Base-by-base conservation (phyloP, 2,888 invertebrate species). In the Drosophila helvetica region DNA sequence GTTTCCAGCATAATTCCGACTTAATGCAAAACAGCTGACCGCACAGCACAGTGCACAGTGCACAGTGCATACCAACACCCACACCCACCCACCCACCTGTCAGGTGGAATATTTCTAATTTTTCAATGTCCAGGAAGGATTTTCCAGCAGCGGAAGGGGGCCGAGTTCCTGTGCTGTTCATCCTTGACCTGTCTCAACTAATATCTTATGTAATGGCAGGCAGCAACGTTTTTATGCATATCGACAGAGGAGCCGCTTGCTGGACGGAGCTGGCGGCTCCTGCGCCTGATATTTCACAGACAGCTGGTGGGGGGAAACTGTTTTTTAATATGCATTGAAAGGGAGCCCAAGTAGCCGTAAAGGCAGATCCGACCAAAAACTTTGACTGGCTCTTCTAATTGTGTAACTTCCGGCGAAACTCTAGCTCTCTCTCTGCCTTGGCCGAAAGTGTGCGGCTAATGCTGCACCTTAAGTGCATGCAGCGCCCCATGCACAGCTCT, bases 361-460 rank as follows among this genome's bases (percentile, higher is more conserved):
- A 70, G 51, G 47, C 52, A 59, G 30, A 68, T 12, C 25, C 52
- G 58, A 70, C 68, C 65, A 64, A 72, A 84, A 84, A 83, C 63
- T 84, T 88, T 86, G 76, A 88, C 89, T 86, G 72, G 75, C 79
- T 79, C 77, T 80, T 85, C 85, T 85, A 85, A 85, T 85, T 85
- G 85, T 89, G 81, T 79, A 88, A 85, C 89, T 85, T 85, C 87
- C 85, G 87, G 64, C 38, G 38, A 38, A 38, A 38, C 33, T 38
- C 33, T 38, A 5, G 33, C 33, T 38, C 33, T 38, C 38, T 63
- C 48, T 25, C 22, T 38, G 15, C 57, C 42, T 57, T 69, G 53
- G 86, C 76, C 83, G 15, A 79, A 81, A 85, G 88, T 86, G 87
- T 86, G 78, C 85, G 72, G 86, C 84, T 86, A 84, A 84, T 80